These are phyloP conservation scores for Trachelus stipa DNA, from an alignment of 2,888 invertebrate species.

Conservation along the genomic window DNA sequence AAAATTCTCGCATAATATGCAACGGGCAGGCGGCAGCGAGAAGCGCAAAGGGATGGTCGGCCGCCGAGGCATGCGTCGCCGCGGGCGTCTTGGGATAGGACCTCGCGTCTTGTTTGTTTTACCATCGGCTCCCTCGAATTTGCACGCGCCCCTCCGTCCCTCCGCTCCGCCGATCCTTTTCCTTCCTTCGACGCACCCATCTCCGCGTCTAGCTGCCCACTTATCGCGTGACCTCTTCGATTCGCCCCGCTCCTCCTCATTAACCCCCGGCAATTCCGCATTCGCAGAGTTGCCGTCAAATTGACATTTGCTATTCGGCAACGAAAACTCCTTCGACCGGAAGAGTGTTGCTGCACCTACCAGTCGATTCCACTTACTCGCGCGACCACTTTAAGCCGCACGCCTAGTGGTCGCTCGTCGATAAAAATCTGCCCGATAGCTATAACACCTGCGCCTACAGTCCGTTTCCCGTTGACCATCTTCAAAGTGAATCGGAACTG, in stretches of 20 bases:
- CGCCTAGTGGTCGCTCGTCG: too few relatives aligned
- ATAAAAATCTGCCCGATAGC: too few relatives aligned
- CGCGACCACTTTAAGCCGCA: neutral
- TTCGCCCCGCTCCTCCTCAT: too few relatives aligned
- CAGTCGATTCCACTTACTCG: constrained; percentile 22
- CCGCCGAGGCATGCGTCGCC: constrained; percentile 53
- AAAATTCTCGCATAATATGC: constrained; percentile 58
- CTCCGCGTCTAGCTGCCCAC: constrained; percentile 23
- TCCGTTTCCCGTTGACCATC: too few relatives aligned
- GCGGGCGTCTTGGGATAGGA: constrained; percentile 60
- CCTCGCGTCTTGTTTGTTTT: constrained; percentile 59
- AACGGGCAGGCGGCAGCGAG: constrained; percentile 15
- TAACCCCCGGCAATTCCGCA: too few relatives aligned
- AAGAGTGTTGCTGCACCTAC: constrained; percentile 8
- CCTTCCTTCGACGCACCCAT: constrained; percentile 11
- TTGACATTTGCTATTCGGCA: neutral
- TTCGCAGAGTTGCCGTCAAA: too few relatives aligned
- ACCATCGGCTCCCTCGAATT: constrained; percentile 34
- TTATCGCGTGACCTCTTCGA: too few relatives aligned
- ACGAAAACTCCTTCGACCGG: neutral
- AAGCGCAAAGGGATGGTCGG: constrained; percentile 33
- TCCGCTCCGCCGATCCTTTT: constrained; percentile 3
- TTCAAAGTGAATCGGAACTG: too few relatives aligned
- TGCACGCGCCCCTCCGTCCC: neutral
- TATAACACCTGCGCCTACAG: too few relatives aligned